Conservation (phyloP, 2,113 vertebrate genomes). For the Caretta caretta region DNA sequence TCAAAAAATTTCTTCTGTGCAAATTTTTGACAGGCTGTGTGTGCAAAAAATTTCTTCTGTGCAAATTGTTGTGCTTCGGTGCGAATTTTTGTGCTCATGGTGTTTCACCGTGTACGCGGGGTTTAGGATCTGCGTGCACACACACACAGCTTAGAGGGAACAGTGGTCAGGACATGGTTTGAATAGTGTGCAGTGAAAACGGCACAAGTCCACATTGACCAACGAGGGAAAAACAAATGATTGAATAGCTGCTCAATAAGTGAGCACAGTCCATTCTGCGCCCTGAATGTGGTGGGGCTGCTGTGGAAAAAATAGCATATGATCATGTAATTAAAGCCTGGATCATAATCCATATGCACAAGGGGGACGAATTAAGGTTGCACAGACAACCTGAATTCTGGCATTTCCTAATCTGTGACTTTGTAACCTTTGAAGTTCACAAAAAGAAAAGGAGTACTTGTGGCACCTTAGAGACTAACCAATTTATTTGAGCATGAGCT, state of each 20-base stretch:
- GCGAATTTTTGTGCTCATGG: no score
- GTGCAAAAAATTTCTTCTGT: no score
- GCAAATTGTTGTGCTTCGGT: no score
- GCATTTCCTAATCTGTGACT: conserved; percentile 27
- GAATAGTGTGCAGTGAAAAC: neutral
- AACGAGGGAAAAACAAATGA: conserved; percentile 12
- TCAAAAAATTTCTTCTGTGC: no score
- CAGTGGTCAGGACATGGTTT: neutral
- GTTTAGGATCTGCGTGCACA: no score
- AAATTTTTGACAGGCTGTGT: no score
- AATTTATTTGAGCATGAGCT: no score
- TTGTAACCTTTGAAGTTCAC: conserved; percentile 3
- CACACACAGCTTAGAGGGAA: no score
- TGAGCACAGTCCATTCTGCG: conserved; percentile 16
- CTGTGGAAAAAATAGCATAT: conserved; percentile 12
- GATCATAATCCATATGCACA: neutral
- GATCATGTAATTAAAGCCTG: conserved; percentile 44
- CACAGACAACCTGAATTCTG: conserved; percentile 32
- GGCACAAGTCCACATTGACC: neutral
- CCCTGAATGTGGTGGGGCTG: neutral
- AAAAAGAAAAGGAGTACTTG: no score
- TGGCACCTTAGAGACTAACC: no score
- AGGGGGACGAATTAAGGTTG: neutral
- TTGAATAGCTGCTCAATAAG: conserved; percentile 6
- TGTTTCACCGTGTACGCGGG: no score